Percentiles rank a stretch among this genome's conserved stretches.
Evolutionary conservation across 2,888 invertebrate species (phyloP).

Genomic region (Heliconius cydno): DNA sequence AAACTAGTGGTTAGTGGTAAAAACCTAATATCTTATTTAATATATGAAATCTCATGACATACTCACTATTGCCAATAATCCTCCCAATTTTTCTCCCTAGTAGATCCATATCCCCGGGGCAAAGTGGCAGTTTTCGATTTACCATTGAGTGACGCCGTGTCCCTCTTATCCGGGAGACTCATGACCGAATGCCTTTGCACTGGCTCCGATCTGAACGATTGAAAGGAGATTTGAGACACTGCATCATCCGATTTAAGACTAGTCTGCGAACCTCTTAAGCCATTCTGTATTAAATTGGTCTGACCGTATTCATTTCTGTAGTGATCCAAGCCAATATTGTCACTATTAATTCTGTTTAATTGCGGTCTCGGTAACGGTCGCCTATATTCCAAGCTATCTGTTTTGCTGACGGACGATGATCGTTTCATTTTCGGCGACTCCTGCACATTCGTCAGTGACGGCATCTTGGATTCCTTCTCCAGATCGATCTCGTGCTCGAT

Average conservation of each 20-base stretch:
- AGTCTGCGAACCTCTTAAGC: slow-evolving; percentile 64
- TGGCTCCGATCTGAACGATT: slow-evolving; percentile 75
- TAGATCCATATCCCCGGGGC: slow-evolving; percentile 74
- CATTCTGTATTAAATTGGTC: slow-evolving; percentile 56
- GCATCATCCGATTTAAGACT: slow-evolving; percentile 69
- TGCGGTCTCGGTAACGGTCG: slow-evolving; percentile 61
- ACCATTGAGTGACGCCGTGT: slow-evolving; percentile 63
- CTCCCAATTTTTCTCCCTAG: slow-evolving; percentile 75
- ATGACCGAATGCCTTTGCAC: slow-evolving; percentile 64
- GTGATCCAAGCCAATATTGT: slow-evolving; percentile 56
- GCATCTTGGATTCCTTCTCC: slow-evolving; percentile 71
- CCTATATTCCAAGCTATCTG: slow-evolving; percentile 63
- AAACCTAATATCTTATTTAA: neutral
- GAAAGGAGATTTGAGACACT: slow-evolving; percentile 67
- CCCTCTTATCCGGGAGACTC: slow-evolving; percentile 70
- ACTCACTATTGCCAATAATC: slow-evolving; percentile 81
- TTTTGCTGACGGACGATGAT: slow-evolving; percentile 62
- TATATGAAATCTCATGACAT: slow-evolving; percentile 16
- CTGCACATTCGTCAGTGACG: slow-evolving; percentile 67
- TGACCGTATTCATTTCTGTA: slow-evolving; percentile 60
- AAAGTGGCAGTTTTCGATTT: slow-evolving; percentile 69
- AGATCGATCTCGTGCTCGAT: slow-evolving; percentile 76
- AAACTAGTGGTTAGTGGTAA: too few species aligned
- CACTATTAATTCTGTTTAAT: slow-evolving; percentile 55
- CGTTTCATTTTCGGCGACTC: slow-evolving; percentile 72